phyloP scores from a whole-genome alignment of 1,140 invertebrate genomes.

The Drosophila elegans region DNA sequence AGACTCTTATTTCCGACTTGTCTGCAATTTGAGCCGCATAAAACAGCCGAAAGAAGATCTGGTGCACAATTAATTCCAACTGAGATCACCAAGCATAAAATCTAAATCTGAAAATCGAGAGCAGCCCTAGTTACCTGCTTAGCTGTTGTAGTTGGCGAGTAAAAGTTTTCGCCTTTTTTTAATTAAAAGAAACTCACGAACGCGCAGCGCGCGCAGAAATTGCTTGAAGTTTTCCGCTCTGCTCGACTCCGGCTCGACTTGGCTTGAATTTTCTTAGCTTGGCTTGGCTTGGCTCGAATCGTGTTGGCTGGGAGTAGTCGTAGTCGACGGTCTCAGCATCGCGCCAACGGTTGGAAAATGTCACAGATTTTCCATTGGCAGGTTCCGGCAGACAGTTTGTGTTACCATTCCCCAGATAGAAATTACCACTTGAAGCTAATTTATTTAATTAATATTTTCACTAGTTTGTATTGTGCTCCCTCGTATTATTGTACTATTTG shows the following conservation, averaged over 20 bases:
- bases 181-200: conserved; percentile 82
- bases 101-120: conserved; percentile 79
- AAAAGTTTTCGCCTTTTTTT: conserved; percentile 82
- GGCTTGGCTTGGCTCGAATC: conserved; percentile 16
- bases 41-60: conserved; percentile 28
- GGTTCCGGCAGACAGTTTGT: conserved; percentile 69
- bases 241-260: conserved; percentile 17
- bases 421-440: conserved; percentile 74
- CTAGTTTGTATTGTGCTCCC: conserved; percentile 62
- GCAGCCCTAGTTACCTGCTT: conserved; percentile 80
- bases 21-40: conserved; percentile 2
- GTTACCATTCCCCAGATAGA: conserved; percentile 79
- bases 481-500: conserved; percentile 53
- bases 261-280: conserved; percentile 11
- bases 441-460: conserved; percentile 83
- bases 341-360: conserved; percentile 56
- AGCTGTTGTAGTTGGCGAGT: conserved; percentile 64
- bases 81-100: conserved; percentile 78
- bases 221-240: conserved; percentile 65
- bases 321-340: conserved; percentile 12
- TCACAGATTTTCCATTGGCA: conserved; percentile 76
- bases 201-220: conserved; percentile 38
- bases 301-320: conserved; percentile 19
- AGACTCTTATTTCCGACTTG: conserved; percentile 6
- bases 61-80: conserved; percentile 48